Evolutionary conservation across 1,140 invertebrate genomes (phyloP), one percentile per base, ranked within the genome.

Genomic region (Zophobas morio): DNA sequence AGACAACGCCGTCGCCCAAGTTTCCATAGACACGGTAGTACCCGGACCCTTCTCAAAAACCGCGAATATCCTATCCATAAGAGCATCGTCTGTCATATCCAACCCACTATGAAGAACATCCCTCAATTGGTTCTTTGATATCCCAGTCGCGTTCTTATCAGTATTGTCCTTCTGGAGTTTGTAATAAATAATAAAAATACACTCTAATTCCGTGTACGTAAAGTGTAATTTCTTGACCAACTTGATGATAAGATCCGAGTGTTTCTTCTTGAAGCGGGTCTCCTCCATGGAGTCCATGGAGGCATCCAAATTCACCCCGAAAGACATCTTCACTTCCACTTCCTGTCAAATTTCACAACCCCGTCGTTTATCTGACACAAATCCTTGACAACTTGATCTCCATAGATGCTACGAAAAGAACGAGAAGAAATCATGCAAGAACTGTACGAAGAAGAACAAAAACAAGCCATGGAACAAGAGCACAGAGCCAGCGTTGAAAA

Each of bases 51-150:
- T 87, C 57, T 91, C 89, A 1, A 92, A 77, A 0, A 86, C 86
- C 0, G 88, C 87, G 85, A 92, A 91, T 1, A 92, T 87, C 46
- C 89, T 86, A 47, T 92, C 90, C 81, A 92, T 87, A 81, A 92
- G 86, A 8, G 92, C 87, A 78, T 94, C 92, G 80, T 95, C 92
- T 0, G 93, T 94, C 86, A 90, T 92, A 51, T 93, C 90, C 46
- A 96, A 91, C 4, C 89, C 89, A 2, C 89, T 89, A 79, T 94
- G 92, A 0, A 95, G 86, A 32, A 95, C 87, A 76, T 95, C 93
- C 51, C 92, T 87, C 82, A 95, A 94, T 66, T 85, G 85, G 1
- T 75, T 77, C 81, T 90, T 86, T 42, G 88, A 89, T 76, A 94
- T 86, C 47, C 85, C 85, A 2, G 86, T 85, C 39, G 80, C 70